Conservation (phyloP, 1,140 invertebrate species). For the Ridgeia piscesae region DNA sequence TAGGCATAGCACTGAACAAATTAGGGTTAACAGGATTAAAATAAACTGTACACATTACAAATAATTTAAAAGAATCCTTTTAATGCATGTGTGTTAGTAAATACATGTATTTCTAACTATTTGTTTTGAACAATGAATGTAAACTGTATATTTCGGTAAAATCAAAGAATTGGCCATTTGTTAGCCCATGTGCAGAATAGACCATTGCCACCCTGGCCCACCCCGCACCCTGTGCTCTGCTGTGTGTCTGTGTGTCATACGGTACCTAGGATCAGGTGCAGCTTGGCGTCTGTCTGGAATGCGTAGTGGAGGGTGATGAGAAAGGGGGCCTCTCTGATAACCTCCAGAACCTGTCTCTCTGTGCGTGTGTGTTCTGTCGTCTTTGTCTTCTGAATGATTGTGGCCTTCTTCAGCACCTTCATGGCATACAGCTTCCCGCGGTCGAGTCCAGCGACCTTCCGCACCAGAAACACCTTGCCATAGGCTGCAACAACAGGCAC, state of each 20-base stretch:
- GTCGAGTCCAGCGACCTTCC: conserved; percentile 84
- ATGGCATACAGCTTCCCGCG: conserved; percentile 96
- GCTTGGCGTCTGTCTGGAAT: conserved; percentile 98
- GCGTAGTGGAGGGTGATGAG: conserved; percentile 96
- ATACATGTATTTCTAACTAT: too few species aligned
- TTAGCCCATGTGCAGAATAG: background rate
- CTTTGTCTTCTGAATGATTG: conserved; percentile 61
- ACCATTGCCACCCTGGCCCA: too few species aligned
- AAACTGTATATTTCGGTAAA: background rate
- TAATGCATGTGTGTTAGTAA: too few species aligned
- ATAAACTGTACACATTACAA: too few species aligned
- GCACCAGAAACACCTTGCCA: conserved; percentile 84
- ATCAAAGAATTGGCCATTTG: background rate
- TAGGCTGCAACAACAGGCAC: conserved; percentile 44
- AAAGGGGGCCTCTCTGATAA: conserved; percentile 92
- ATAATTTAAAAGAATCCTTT: too few species aligned
- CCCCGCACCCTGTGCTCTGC: too few species aligned
- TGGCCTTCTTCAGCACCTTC: conserved; percentile 98
- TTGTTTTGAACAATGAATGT: too few species aligned
- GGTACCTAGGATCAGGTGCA: conserved; percentile 88
- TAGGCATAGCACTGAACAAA: too few species aligned
- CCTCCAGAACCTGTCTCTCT: conserved; percentile 96
- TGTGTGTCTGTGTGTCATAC: too few species aligned
- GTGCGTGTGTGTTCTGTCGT: conserved; percentile 64
- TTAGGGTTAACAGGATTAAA: too few species aligned